These are phyloP conservation scores for Drosophila orosa DNA, from an alignment of 1,140 invertebrate genomes.

Conservation along the genomic window DNA sequence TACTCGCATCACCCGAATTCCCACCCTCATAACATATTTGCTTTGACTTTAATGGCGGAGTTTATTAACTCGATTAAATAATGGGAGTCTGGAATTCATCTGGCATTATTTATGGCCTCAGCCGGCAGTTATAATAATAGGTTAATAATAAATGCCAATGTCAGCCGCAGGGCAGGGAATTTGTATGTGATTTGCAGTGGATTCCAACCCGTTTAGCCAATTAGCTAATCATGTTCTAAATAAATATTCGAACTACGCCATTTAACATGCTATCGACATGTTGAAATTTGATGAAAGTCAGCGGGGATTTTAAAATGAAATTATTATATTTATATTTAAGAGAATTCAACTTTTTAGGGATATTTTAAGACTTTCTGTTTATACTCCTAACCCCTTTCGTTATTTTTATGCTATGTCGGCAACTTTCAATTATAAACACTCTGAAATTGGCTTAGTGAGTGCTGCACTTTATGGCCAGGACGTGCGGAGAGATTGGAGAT, in stretches of 20 bases:
- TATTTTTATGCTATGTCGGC: conserved; percentile 14
- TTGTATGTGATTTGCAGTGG: neutral
- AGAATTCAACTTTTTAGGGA: neutral
- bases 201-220: neutral
- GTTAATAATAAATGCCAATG: conserved; percentile 4
- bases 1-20: conserved; percentile 3
- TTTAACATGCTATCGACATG: neutral
- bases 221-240: neutral
- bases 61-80: conserved; percentile 30
- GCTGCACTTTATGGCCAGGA: conserved; percentile 46
- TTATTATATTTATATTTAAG: neutral
- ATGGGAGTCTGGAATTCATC: conserved; percentile 8
- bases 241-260: neutral
- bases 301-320: neutral
- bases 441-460: conserved; percentile 52
- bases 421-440: conserved; percentile 60
- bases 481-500: conserved; percentile 35
- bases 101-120: conserved; percentile 14
- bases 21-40: conserved; percentile 15
- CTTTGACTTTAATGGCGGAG: conserved; percentile 7
- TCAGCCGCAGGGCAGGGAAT: neutral
- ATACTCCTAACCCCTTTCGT: neutral
- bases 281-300: neutral
- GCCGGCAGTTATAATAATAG: neutral
- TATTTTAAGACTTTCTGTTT: neutral